Evolutionary conservation across 2,797 vertebrate genomes (phyloP), one percentile per base, ranked within the genome.

Genomic region (Oryzias sinensis): DNA sequence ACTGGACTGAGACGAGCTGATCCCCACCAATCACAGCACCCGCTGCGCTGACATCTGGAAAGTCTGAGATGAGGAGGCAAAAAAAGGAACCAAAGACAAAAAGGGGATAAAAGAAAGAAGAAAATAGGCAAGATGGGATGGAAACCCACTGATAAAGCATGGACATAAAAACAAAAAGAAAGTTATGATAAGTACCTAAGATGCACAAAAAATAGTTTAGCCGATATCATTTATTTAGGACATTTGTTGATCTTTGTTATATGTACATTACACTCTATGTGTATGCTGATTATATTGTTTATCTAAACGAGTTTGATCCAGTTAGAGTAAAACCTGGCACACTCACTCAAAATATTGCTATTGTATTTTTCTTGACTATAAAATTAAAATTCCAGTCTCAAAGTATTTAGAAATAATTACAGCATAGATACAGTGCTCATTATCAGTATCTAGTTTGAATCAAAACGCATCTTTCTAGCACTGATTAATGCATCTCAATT

Each of bases 21-120:
- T 80, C 78, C 76, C 24, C 63, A 42, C 68, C 80, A 71, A 75
- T 84, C 63, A 65, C 61, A 71, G 53, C 82, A 79, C 83, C 84
- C 76, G 77, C 83, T 84, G 81, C 57, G 65, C 70, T 70, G 70
- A 82, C 82, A 65, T 80, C 80, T 79, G 80, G 61, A 79, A 56
- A 77, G 61, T 48, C 18, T 20, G 8, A 43, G 24, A 53, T 7
- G 14, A 1, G 29, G 33, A 14, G 18, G 11, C 20, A 16, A 24
- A 22, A 17, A 5, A 18, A 46, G 44, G 53, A 47, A 56, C 27
- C 14, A 37, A 9, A 16, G 2, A 1, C 16, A 17, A 41, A 25
- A 22, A 24, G 45, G 53, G 13, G 41, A 55, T 54, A 45, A 33
- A 7, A 49, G 18, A 43, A 47, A 46, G 15, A 52, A 53, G 61